These are phyloP conservation scores for Festucalex cinctus DNA, from an alignment of 2,113 vertebrate genomes.

Conservation along the genomic window DNA sequence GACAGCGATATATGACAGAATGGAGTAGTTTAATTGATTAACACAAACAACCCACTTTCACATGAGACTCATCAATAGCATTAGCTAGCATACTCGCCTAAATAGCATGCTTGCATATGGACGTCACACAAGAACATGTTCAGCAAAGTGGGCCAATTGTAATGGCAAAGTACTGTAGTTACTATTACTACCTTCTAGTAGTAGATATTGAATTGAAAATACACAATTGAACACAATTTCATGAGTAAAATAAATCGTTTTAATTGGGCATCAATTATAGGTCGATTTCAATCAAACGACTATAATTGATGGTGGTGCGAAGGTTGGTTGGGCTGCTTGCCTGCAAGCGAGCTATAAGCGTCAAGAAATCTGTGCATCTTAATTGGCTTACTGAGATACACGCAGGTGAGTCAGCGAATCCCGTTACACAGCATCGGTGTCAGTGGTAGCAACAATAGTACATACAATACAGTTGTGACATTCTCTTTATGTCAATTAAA, in stretches of 20 bases:
- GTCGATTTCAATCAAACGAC: not conserved
- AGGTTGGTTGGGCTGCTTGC: not conserved
- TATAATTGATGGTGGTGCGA: not conserved
- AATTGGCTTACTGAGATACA: constrained; percentile 70
- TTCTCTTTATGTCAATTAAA: too few species aligned
- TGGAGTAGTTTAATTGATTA: not conserved
- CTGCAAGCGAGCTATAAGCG: constrained; percentile 50
- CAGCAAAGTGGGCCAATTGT: too few species aligned
- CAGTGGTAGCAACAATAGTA: constrained; percentile 42
- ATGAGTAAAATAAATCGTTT: too few species aligned
- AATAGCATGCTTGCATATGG: too few species aligned
- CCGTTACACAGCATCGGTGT: constrained; percentile 56
- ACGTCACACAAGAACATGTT: too few species aligned
- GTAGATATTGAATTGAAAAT: too few species aligned
- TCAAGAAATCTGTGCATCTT: constrained; percentile 58
- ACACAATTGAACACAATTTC: too few species aligned
- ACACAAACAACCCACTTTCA: not conserved
- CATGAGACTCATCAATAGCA: not conserved
- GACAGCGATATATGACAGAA: too few species aligned
- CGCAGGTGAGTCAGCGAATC: constrained; percentile 70
- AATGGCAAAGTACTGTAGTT: too few species aligned
- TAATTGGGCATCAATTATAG: not conserved
- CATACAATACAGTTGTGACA: not conserved
- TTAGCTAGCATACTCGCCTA: not conserved
- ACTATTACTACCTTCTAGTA: too few species aligned